Evolutionary conservation across 2,113 vertebrate species (phyloP).

Genomic region (Burhinus bistriatus): DNA sequence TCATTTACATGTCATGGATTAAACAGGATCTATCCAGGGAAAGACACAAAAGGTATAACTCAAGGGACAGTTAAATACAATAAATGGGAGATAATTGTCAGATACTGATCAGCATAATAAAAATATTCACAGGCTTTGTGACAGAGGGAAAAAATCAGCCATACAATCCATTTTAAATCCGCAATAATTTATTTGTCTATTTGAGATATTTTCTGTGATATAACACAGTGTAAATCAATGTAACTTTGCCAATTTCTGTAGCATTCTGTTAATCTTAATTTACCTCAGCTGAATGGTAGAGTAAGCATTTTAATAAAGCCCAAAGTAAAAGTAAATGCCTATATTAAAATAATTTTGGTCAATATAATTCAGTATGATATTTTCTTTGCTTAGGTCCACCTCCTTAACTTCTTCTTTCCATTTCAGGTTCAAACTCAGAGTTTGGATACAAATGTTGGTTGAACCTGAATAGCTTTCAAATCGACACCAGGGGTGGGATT

Average conservation of each 20-base stretch:
- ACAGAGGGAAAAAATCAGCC: not conserved
- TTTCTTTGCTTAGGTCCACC: not conserved
- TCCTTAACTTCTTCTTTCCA: not conserved
- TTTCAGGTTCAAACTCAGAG: not conserved
- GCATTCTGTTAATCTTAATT: not conserved
- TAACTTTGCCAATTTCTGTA: not conserved
- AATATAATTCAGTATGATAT: not conserved
- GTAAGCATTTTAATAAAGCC: not conserved
- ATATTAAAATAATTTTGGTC: not conserved
- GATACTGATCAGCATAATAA: not conserved
- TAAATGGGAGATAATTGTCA: conserved; percentile 2
- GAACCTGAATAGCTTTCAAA: not conserved
- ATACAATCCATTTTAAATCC: not conserved
- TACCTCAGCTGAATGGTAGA: not conserved
- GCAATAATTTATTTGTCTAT: not conserved
- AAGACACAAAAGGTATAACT: not conserved
- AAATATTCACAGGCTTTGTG: not conserved
- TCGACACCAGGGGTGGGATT: not conserved
- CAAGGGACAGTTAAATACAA: not conserved
- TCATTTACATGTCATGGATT: not conserved
- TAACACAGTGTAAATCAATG: not conserved
- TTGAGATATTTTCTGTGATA: not conserved
- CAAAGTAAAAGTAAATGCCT: not conserved
- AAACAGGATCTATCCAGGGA: not conserved
- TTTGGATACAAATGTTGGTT: not conserved